Conservation (phyloP, 2,888 invertebrate genomes). For the Mythimna albipuncta region DNA sequence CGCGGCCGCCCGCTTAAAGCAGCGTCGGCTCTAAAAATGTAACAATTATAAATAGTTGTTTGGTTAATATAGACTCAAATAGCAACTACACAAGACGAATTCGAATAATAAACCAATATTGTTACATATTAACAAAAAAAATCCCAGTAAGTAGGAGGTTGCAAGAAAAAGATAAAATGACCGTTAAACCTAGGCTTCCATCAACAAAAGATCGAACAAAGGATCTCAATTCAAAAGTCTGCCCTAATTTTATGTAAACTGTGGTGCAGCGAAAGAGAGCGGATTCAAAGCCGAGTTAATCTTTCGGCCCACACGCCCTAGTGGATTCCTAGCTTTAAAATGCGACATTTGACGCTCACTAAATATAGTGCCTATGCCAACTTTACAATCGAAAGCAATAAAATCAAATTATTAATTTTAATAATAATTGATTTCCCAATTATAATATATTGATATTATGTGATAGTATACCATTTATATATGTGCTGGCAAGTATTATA, state of each 20-base stretch:
- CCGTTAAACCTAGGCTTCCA: neutral
- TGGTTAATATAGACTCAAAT: neutral
- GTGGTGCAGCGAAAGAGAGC: neutral
- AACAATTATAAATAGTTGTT: neutral
- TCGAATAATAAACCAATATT: neutral
- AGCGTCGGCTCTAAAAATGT: neutral
- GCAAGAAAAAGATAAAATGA: neutral
- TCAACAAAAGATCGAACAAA: too few species aligned
- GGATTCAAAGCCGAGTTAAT: neutral
- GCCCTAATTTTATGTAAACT: neutral
- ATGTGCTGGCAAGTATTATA: neutral
- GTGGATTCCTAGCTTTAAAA: neutral
- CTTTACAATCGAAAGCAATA: neutral
- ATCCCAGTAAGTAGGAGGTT: neutral
- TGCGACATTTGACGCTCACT: neutral
- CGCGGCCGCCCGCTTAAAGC: too few species aligned
- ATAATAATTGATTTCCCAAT: neutral
- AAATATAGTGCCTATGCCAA: neutral
- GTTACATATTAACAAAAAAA: neutral
- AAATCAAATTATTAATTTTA: neutral
- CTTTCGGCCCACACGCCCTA: neutral
- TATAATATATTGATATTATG: too few species aligned
- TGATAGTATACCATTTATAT: neutral
- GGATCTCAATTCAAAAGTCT: neutral
- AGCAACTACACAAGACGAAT: neutral